Conservation (phyloP, 1,140 invertebrate species). For the Diprion similis region DNA sequence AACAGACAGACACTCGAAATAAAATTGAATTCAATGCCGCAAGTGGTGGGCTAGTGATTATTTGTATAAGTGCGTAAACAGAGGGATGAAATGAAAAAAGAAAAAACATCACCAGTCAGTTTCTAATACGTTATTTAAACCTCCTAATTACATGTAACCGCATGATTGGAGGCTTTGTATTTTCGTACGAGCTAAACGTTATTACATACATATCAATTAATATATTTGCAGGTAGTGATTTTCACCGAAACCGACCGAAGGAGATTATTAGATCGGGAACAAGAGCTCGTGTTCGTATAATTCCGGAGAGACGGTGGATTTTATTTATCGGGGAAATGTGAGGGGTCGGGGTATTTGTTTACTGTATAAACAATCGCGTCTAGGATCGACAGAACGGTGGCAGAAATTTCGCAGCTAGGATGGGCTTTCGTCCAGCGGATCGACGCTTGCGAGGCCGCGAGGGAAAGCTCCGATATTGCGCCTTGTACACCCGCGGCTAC, state of each 20-base stretch:
- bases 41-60: too few species aligned
- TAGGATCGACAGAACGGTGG: background rate
- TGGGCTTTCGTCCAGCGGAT: background rate
- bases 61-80: too few species aligned
- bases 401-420: background rate
- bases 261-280: constrained; percentile 9
- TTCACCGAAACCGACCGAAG: background rate
- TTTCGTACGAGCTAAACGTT: too few species aligned
- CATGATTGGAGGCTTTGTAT: too few species aligned
- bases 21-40: too few species aligned
- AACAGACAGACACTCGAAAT: too few species aligned
- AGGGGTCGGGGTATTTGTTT: background rate
- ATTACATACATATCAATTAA: too few species aligned
- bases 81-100: too few species aligned
- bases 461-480: constrained; percentile 36
- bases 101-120: too few species aligned
- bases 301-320: background rate
- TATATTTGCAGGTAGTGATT: too few species aligned
- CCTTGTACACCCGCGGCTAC: constrained; percentile 46
- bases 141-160: too few species aligned
- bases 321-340: background rate
- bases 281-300: constrained; percentile 15
- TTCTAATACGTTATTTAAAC: too few species aligned
- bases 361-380: background rate
- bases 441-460: background rate